Evolutionary conservation across 2,113 vertebrate genomes (phyloP).

Genomic region (Sapajus apella): DNA sequence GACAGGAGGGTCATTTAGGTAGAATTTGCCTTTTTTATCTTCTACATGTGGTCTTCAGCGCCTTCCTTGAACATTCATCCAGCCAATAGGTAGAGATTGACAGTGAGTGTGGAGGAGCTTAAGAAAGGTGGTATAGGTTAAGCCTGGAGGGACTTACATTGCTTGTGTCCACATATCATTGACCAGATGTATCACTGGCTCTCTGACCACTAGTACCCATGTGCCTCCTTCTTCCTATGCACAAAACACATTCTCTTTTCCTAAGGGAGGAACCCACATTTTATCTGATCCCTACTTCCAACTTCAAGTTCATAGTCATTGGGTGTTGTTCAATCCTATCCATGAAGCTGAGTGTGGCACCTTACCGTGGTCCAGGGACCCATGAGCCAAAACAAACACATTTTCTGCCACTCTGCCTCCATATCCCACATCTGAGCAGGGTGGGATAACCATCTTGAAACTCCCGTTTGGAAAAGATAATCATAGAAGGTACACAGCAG

Average conservation of each 20-base stretch:
- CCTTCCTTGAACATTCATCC: not conserved
- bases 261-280: not conserved
- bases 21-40: not conserved
- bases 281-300: not conserved
- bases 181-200: not conserved
- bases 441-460: too few species aligned
- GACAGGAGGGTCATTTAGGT: not conserved
- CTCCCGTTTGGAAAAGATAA: not conserved
- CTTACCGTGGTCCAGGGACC: not conserved
- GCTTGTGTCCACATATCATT: not conserved
- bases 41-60: not conserved
- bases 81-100: not conserved
- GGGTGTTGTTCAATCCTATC: not conserved
- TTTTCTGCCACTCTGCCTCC: not conserved
- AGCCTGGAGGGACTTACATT: not conserved
- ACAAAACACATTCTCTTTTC: not conserved
- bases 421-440: accelerated
- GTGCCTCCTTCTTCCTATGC: not conserved
- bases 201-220: not conserved
- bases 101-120: not conserved
- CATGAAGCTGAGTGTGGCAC: not conserved
- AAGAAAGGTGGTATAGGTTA: not conserved
- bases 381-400: not conserved
- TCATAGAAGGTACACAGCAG: not conserved
- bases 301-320: not conserved